Evolutionary conservation across 2,113 vertebrate genomes (phyloP), one percentile per base, ranked within the genome.

Genomic region (Carettochelys insculpta): DNA sequence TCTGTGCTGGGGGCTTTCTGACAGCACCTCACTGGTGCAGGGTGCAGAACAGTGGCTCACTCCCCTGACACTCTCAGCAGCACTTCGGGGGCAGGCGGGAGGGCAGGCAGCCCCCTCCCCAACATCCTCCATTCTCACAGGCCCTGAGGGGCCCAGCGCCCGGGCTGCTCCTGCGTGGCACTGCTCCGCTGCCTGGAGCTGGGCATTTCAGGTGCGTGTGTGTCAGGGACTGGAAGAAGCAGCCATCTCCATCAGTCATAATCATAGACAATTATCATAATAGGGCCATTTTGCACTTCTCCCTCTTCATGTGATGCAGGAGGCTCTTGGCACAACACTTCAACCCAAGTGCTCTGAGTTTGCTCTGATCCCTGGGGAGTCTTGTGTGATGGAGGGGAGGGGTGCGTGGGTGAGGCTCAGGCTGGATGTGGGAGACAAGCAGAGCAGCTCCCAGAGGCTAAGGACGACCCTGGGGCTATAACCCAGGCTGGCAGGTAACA

Each of bases 221-320:
- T 84, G 90, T 95, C 86, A 71, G 84, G 92, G 93, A 92, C 92
- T 85, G 82, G 20, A 80, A 87, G 25, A 85, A 95, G 96, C 87
- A 93, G 92, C 93, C 95, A 94, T 96, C 95, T 94, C 95, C 94
- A 96, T 96, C 95, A 94, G 89, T 96, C 95, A 94, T 93, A 6
- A 94, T 96, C 96, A 80, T 1, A 14, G 47, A 88, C 96, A 95
- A 96, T 95, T 96, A 95, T 90, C 90, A 71, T 96, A 96, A 96
- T 96, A 54, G 92, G 94, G 87, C 94, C 78, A 92, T 96, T 96
- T 95, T 82, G 94, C 96, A 95, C 96, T 95, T 94, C 88, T 95
- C 90, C n/a, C 92, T 87, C 78, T 1, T 86, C 77, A 95, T 82
- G 92, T 95, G 95, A 97, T 0, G 31, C 80, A 0, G 95, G 92